A percentile compares a stretch with the other conserved stretches of the same genome.
Conservation (phyloP, 2,113 vertebrate species). For the Casuarius casuarius region DNA sequence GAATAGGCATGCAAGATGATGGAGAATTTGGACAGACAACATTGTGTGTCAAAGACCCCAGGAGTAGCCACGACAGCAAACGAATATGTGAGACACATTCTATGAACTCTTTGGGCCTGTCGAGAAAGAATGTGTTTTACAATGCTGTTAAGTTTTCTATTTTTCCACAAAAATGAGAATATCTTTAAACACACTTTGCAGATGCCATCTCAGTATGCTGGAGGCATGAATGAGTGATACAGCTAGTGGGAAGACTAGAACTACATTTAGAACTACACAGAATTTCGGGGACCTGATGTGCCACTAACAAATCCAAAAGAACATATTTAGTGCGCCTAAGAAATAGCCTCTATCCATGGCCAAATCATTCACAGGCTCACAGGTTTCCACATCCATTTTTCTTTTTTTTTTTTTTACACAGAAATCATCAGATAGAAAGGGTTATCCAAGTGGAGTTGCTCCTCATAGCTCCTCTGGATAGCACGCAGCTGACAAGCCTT, state of each 20-base stretch:
- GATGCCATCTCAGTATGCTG: not conserved
- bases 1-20: slow-evolving; percentile 95
- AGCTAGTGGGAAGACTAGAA: not conserved
- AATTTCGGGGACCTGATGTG: not conserved
- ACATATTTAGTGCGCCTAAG: not conserved
- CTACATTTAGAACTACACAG: not conserved
- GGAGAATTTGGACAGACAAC: slow-evolving; percentile 92
- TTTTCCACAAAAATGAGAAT: not conserved
- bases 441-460: not conserved
- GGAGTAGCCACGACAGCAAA: slow-evolving; percentile 95
- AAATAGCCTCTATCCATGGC: not conserved
- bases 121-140: slow-evolving; percentile 49
- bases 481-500: not conserved
- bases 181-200: not conserved
- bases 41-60: slow-evolving; percentile 96
- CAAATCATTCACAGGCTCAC: not conserved
- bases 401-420: not conserved
- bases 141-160: not conserved
- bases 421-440: not conserved
- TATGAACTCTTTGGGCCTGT: slow-evolving; percentile 97
- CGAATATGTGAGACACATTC: slow-evolving; percentile 98
- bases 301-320: not conserved
- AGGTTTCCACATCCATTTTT: not conserved
- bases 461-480: not conserved
- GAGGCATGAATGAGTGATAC: not conserved